Evolutionary conservation across 2,888 invertebrate species (phyloP), one percentile per base, ranked within the genome.

Genomic region (Argyresthia albistria): DNA sequence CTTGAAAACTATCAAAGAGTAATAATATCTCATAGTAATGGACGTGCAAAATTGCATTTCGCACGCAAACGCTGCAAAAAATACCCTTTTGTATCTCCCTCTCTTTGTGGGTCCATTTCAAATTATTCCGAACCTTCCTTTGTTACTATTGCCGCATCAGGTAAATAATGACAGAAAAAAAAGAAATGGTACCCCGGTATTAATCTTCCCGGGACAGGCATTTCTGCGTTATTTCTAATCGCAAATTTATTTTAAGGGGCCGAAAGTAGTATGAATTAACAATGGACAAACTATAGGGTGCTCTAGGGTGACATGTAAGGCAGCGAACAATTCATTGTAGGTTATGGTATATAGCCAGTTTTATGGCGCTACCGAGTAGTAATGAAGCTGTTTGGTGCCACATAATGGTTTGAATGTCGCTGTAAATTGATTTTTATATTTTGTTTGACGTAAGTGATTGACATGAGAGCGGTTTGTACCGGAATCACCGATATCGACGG

Each of bases 371-470:
- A 62, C 62, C 65, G 69, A 76, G 76, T 74, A 67, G 74, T 82
- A 86, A 86, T 88, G 86, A 83, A 87, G 86, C 74, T 66, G 69
- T 84, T 76, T 73, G 63, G 68, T 66, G 64, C 72, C 74, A 61
- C 80, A 82, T 80, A 78, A 82, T 76, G 63, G 72, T 63, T 60
- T 66, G 63, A 70, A 74, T 75, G 71, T 67, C 59, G 67, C 63
- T 69, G 73, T 80, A 77, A 84, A 86, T 86, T 81, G 75, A 78
- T 78, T 87, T 87, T 87, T 82, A 87, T 84, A 80, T 72, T 87
- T 87, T 87, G 88, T 88, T 88, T 88, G 87, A 88, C 88, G 64
- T 72, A 70, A 76, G 76, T 84, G 84, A 88, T 87, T 86, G 87
- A 88, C 84, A 77, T 77, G 79, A 72, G 75, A 73, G 69, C 67